A percentile compares a stretch with the other conserved stretches of the same genome.
Evolutionary conservation across 1,140 invertebrate genomes (phyloP).

Genomic region (Mamestra configurata): DNA sequence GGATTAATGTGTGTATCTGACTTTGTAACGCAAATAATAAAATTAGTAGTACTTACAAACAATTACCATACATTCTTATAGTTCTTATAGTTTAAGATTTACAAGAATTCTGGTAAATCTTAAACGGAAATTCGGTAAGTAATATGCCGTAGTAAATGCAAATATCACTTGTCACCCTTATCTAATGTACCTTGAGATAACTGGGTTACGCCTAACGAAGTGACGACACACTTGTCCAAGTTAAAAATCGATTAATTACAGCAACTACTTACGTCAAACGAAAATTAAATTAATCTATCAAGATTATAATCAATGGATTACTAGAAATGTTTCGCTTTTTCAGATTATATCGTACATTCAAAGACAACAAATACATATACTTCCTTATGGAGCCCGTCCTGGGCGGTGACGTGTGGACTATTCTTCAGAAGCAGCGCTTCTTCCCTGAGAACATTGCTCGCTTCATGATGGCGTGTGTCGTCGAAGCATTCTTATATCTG

Average conservation of each 20-base stretch:
- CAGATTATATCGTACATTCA: conserved; percentile 97
- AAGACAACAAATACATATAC: conserved; percentile 98
- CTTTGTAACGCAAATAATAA: too few relatives aligned
- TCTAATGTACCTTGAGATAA: neutral
- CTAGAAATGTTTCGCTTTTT: conserved; percentile 33
- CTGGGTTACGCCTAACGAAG: neutral
- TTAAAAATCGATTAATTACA: conserved; percentile 10
- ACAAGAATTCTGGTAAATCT: neutral
- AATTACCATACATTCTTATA: neutral
- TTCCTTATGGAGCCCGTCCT: conserved; percentile 99
- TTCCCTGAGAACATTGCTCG: conserved; percentile 95
- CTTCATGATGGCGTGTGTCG: conserved; percentile 97
- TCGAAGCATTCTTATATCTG: conserved; percentile 97
- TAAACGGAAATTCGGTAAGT: too few relatives aligned
- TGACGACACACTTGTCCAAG: neutral
- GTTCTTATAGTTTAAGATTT: neutral
- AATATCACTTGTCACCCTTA: neutral
- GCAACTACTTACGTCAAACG: neutral
- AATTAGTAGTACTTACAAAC: too few relatives aligned
- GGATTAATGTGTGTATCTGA: too few relatives aligned
- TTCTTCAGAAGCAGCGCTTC: conserved; percentile 93
- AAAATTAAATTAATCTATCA: neutral
- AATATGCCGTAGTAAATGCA: neutral
- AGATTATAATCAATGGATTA: neutral
- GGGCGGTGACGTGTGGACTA: conserved; percentile 99